Conservation (phyloP, 2,888 invertebrate genomes). For the Lithophane semibrunnea region DNA sequence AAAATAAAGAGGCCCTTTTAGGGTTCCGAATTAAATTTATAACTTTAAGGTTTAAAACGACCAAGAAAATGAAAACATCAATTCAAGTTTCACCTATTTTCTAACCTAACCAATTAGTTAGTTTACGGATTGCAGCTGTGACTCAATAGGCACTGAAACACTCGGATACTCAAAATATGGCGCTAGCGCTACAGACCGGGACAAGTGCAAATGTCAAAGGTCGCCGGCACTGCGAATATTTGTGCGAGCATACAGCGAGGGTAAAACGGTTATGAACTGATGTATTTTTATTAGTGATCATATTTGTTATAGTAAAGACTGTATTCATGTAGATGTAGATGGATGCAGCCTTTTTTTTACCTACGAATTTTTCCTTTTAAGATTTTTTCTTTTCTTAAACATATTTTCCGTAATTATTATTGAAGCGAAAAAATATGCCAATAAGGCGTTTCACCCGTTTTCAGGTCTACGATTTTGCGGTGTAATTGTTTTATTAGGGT, state of each 20-base stretch:
- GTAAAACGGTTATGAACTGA: background rate
- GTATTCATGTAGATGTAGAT: background rate
- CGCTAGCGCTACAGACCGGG: slow-evolving; percentile 17
- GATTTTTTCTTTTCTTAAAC: background rate
- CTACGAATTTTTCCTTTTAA: background rate
- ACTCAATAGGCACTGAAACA: slow-evolving; percentile 9
- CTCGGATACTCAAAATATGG: slow-evolving; percentile 20
- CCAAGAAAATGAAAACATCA: background rate
- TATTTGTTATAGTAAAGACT: background rate
- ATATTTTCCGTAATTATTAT: background rate
- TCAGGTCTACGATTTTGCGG: background rate
- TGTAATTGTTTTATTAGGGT: slow-evolving; percentile 38
- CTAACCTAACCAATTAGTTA: slow-evolving; percentile 12
- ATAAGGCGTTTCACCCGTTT: background rate
- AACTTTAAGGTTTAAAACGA: too few relatives aligned
- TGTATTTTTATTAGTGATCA: background rate
- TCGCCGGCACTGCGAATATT: background rate
- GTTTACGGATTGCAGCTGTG: slow-evolving; percentile 25
- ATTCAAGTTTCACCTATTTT: background rate
- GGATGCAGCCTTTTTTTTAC: background rate
- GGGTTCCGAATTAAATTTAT: too few relatives aligned
- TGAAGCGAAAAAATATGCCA: too few relatives aligned
- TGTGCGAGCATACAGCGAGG: background rate
- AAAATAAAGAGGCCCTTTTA: too few relatives aligned
- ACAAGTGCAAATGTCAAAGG: slow-evolving; percentile 49